Evolutionary conservation across 2,888 invertebrate species (phyloP), one percentile per base, ranked within the genome.

Genomic region (Tetanocera ferruginea): DNA sequence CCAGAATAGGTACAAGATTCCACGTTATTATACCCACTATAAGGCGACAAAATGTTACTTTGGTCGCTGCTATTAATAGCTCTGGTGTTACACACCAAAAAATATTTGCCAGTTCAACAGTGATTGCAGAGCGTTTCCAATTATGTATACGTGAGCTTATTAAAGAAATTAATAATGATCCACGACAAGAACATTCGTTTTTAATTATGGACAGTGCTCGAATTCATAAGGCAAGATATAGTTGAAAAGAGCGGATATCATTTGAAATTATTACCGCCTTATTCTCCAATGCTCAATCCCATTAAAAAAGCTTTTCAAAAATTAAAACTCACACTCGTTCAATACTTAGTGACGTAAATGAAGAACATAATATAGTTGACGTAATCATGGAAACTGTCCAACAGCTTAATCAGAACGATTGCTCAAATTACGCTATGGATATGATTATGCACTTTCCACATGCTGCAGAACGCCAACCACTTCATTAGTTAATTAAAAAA

Each of bases 281-380:
- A 72, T 34, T 34, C 72, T 52, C n/a, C 72, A 17, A 72, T 72
- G 72, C 31, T 72, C 37, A 72, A 72, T 57, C 72, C 72, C 31
- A 55, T 72, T 28, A 55, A 72, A 57, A 72, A 57, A 11, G 17
- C 72, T 34, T 72, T 72, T 55, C 31, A 55, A 57, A 34, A 57
- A 23, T 1, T 72, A 57, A 72, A 72, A 52, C 52, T 34, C 55
- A 71, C 31, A 52, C 34, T 52, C 28, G 55, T 52, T 71, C 71
- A 28, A 57, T 72, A 72, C 31, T 34, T 55, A 72, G 57, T 72
- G 0, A 4, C 37, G 55, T 72, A 31, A 72, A 51, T 23, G 31
- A 3, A n/a, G 57, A 71, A 28, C 51, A 19, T 5, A 49, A 69
- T 25, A 69, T 69, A 37, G 69, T 69, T 51, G 51, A 51, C n/a